These are phyloP conservation scores for Lytechinus variegatus DNA, from an alignment of 35 echinoderm and acorn worm genomes.

Conservation along the genomic window DNA sequence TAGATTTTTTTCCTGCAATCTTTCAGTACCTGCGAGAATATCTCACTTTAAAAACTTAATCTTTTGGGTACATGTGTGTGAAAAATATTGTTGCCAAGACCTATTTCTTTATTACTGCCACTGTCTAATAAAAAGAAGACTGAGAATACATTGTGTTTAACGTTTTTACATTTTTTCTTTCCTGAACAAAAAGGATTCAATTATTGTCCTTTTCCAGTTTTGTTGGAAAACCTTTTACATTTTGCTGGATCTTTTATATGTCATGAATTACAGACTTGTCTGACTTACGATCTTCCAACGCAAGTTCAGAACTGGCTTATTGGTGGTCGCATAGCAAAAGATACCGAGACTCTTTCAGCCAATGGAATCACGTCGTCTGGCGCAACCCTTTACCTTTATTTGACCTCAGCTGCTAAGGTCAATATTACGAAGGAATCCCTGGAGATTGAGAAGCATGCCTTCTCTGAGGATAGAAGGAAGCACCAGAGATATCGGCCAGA, in stretches of 20 bases:
- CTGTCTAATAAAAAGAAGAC: no score
- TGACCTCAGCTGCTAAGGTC: conserved; percentile 58
- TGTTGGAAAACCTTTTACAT: no score
- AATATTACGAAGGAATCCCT: conserved; percentile 24
- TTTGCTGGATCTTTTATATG: background rate
- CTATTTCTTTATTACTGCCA: no score
- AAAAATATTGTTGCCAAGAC: no score
- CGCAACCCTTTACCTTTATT: conserved; percentile 56
- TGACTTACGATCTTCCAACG: conserved; percentile 53
- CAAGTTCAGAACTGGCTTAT: conserved; percentile 66
- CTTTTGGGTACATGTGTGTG: background rate
- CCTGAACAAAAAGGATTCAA: background rate
- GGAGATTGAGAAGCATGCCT: conserved; percentile 48
- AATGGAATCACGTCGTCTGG: conserved; percentile 46
- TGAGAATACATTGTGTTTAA: no score
- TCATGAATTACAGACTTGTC: conserved; percentile 30
- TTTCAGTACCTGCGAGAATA: background rate
- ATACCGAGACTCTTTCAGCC: conserved; percentile 35
- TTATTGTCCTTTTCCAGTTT: no score
- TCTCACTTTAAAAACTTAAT: background rate
- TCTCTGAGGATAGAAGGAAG: background rate
- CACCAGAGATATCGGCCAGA: background rate
- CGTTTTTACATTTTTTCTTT: background rate
- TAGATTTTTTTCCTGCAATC: background rate
- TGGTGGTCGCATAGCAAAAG: conserved; percentile 49